Percentiles rank a stretch among this genome's conserved stretches.
Evolutionary conservation across 2,888 invertebrate genomes (phyloP).

Genomic region (Xanthorhoe designata): DNA sequence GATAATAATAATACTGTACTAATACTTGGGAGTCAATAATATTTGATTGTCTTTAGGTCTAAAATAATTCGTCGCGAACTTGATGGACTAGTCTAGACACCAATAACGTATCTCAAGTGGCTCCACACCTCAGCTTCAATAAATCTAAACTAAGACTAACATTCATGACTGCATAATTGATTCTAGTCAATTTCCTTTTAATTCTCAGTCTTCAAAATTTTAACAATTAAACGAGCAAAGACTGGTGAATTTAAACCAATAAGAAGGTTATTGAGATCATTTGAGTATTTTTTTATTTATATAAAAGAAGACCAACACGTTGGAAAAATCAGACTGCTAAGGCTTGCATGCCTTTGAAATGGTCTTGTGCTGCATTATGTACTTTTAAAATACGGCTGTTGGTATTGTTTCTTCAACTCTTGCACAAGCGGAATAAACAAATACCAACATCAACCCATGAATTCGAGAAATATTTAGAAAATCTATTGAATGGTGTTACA

Average conservation of each 20-base stretch:
- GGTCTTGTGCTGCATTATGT: not conserved
- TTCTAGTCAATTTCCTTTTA: constrained; percentile 75
- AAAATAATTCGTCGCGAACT: constrained; percentile 40
- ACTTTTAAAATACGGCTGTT: not conserved
- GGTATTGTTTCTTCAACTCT: constrained; percentile 4
- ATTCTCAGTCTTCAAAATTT: constrained; percentile 82
- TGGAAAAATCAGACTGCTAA: too few species aligned
- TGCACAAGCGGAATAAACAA: not conserved
- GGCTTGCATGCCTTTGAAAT: too few species aligned
- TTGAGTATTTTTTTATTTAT: constrained; percentile 11
- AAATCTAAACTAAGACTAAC: constrained; percentile 63
- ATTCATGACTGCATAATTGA: constrained; percentile 80
- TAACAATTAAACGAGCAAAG: constrained; percentile 70
- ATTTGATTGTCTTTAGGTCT: not conserved
- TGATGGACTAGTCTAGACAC: constrained; percentile 57
- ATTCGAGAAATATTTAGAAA: constrained; percentile 17
- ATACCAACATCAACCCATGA: not conserved
- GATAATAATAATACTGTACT: too few species aligned
- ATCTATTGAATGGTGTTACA: constrained; percentile 24
- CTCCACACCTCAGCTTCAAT: constrained; percentile 48
- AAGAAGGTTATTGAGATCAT: constrained; percentile 3
- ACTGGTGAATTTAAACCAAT: constrained; percentile 57
- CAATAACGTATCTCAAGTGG: constrained; percentile 56
- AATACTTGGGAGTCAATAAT: too few species aligned
- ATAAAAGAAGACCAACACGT: too few species aligned